Conservation (phyloP, 2,888 invertebrate species). For the Eremobia ochroleuca region DNA sequence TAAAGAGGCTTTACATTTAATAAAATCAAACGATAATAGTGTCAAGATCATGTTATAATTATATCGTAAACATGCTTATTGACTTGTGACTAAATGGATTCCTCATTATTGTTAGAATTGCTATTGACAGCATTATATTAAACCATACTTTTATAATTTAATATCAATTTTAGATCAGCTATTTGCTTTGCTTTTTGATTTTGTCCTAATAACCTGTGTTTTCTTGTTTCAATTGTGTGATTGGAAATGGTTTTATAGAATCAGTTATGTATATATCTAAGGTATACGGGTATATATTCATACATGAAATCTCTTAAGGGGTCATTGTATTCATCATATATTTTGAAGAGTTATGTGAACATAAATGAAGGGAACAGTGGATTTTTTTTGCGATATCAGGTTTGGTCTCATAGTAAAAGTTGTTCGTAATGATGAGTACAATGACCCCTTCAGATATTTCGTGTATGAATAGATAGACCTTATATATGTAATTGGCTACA, state of each 20-base stretch:
- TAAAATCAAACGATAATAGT: constrained; percentile 31
- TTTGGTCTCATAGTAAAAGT: too few species aligned
- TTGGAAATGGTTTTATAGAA: neutral
- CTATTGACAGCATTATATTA: neutral
- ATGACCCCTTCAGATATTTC: too few species aligned
- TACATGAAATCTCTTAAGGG: too few species aligned
- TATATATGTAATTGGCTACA: neutral
- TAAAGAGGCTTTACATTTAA: constrained; percentile 28
- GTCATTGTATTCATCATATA: too few species aligned
- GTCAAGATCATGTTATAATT: constrained; percentile 51
- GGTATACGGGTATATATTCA: too few species aligned
- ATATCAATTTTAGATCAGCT: neutral
- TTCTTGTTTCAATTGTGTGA: neutral
- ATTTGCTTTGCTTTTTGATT: neutral
- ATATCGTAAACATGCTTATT: constrained; percentile 27
- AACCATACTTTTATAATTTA: neutral
- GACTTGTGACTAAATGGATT: constrained; percentile 6
- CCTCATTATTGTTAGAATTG: neutral
- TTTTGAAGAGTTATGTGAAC: too few species aligned
- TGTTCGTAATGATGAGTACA: too few species aligned
- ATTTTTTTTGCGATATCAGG: too few species aligned
- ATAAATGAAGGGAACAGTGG: too few species aligned
- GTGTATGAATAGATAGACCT: too few species aligned
- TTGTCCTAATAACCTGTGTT: neutral
- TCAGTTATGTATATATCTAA: too few species aligned